Evolutionary conservation across 1,140 invertebrate species (phyloP).

Genomic region (Kradibia gibbosae): DNA sequence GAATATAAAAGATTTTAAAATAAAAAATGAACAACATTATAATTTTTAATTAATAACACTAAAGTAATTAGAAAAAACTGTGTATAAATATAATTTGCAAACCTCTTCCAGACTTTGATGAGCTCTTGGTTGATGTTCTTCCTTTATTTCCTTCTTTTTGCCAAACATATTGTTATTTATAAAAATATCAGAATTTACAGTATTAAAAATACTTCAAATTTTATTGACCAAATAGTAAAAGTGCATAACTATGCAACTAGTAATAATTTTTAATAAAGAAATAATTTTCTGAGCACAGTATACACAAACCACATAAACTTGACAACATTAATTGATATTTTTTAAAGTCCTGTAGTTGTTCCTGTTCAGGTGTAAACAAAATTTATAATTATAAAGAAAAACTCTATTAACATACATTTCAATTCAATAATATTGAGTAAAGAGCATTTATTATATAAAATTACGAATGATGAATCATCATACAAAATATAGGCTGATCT

Average conservation of each 20-base stretch:
- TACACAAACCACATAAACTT: background rate
- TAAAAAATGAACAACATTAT: background rate
- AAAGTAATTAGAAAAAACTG: conserved; percentile 34
- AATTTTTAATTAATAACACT: conserved; percentile 25
- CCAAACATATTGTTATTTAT: conserved; percentile 68
- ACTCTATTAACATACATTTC: background rate
- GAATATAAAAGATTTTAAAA: conserved; percentile 40
- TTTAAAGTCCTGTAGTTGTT: too few relatives aligned
- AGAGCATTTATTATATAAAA: background rate
- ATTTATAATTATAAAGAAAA: too few relatives aligned
- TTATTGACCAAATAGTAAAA: background rate
- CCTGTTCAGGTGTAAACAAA: too few relatives aligned
- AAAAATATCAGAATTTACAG: background rate
- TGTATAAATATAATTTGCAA: conserved; percentile 31
- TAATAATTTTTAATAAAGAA: background rate
- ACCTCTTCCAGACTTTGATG: conserved; percentile 71
- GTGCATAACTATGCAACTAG: background rate
- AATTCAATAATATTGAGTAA: background rate
- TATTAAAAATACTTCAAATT: background rate
- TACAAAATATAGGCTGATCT: background rate
- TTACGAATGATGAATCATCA: background rate
- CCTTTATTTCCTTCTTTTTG: conserved; percentile 70
- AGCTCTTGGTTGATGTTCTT: conserved; percentile 64
- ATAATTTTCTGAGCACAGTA: too few relatives aligned
- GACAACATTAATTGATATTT: background rate